Percentiles rank a stretch among this genome's conserved stretches.
Conservation (phyloP, 1,140 invertebrate species). For the Papilio dardanus region DNA sequence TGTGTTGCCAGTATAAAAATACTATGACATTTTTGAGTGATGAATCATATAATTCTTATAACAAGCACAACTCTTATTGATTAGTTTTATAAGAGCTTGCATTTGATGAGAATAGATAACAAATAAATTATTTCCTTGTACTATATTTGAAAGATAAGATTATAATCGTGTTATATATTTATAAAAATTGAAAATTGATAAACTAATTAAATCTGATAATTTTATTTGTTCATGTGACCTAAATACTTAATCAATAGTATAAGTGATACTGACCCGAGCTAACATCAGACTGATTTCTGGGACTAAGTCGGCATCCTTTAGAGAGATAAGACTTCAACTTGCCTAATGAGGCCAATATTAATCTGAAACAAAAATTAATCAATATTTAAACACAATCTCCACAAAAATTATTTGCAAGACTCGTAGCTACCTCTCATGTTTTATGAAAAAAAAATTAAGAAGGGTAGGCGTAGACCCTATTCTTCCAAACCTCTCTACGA, state of each 20-base stretch:
- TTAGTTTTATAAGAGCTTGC: neutral
- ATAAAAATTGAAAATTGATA: neutral
- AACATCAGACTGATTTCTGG: constrained; percentile 86
- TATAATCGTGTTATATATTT: neutral
- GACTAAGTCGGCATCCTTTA: constrained; percentile 87
- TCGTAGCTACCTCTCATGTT: too few species aligned
- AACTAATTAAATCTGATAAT: neutral
- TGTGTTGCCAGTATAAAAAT: too few species aligned
- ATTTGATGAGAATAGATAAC: constrained; percentile 1
- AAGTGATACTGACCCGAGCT: constrained; percentile 83
- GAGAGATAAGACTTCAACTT: constrained; percentile 88
- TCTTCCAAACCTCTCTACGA: too few species aligned
- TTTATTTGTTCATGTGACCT: neutral
- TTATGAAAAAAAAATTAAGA: too few species aligned
- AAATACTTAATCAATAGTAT: neutral
- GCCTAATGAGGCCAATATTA: constrained; percentile 93
- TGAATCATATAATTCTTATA: too few species aligned
- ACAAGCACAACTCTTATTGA: too few species aligned
- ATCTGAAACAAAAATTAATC: constrained; percentile 58
- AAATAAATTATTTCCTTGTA: neutral
- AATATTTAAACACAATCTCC: too few species aligned
- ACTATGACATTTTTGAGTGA: neutral
- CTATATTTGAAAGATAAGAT: neutral
- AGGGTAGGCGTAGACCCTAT: too few species aligned
- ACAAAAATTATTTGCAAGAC: too few species aligned